A percentile compares a stretch with the other conserved stretches of the same genome.
Evolutionary conservation across 2,797 vertebrate species (phyloP).

Genomic region (Hyperoplus lanceolatus): DNA sequence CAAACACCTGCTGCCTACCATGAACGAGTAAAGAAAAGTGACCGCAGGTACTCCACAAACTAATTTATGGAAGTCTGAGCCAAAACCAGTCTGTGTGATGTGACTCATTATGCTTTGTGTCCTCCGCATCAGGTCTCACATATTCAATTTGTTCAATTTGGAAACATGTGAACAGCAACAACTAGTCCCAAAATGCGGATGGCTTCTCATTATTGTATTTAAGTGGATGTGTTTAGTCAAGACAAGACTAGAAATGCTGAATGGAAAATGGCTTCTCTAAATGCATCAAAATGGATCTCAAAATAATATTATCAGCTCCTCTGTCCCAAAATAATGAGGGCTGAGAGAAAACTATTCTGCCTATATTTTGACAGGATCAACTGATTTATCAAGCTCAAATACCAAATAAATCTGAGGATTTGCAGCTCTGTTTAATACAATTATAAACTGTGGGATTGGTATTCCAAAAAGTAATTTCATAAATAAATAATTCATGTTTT

Average conservation of each 20-base stretch:
- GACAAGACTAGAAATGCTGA: neutral
- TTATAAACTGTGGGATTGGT: too few species aligned
- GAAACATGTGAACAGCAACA: slow-evolving; percentile 8
- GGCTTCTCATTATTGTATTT: neutral
- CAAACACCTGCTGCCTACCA: slow-evolving; percentile 37
- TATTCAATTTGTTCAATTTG: slow-evolving; percentile 1
- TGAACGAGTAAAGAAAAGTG: slow-evolving; percentile 7
- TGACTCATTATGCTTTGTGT: slow-evolving; percentile 31
- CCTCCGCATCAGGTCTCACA: slow-evolving; percentile 12
- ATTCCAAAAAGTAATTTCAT: too few species aligned
- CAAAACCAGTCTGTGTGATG: slow-evolving; percentile 17
- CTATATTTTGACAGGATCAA: too few species aligned
- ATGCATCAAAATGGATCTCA: neutral
- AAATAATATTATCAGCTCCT: neutral
- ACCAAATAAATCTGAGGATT: too few species aligned
- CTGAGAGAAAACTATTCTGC: too few species aligned
- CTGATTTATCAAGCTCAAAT: too few species aligned
- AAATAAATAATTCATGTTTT: too few species aligned
- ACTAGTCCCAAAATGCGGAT: neutral
- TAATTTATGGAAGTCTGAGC: slow-evolving; percentile 20
- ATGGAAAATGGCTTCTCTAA: neutral
- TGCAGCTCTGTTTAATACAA: too few species aligned
- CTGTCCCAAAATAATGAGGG: neutral
- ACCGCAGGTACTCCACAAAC: slow-evolving; percentile 18
- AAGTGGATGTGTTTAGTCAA: neutral